Evolutionary conservation across 2,888 invertebrate genomes (phyloP).

Genomic region (Selenia dentaria): DNA sequence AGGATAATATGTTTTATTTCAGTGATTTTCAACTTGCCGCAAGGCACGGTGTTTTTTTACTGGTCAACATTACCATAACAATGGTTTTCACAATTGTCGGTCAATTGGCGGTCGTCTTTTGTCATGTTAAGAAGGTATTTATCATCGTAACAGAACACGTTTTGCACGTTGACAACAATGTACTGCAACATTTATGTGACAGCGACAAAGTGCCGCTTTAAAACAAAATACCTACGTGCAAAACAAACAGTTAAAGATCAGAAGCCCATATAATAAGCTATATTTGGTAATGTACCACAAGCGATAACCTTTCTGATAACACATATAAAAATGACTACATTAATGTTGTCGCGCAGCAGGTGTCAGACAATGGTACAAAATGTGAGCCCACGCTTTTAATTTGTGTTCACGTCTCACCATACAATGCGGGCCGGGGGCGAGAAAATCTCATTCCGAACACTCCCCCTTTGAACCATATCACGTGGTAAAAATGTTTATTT

Average conservation of each 20-base stretch:
- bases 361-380: slow-evolving; percentile 48
- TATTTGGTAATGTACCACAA: slow-evolving; percentile 29
- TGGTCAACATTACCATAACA: slow-evolving; percentile 61
- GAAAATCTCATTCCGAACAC: slow-evolving; percentile 44
- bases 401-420: slow-evolving; percentile 46
- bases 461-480: slow-evolving; percentile 40
- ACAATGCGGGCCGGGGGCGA: slow-evolving; percentile 52
- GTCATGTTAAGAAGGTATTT: slow-evolving; percentile 67
- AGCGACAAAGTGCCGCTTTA: slow-evolving; percentile 43
- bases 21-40: not conserved
- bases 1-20: not conserved
- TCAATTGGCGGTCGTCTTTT: slow-evolving; percentile 57
- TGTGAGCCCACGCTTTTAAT: slow-evolving; percentile 55
- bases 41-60: slow-evolving; percentile 9
- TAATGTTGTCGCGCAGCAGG: slow-evolving; percentile 42
- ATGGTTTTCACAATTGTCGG: slow-evolving; percentile 52
- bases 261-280: slow-evolving; percentile 27
- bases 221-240: slow-evolving; percentile 34
- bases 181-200: slow-evolving; percentile 42
- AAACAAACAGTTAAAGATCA: slow-evolving; percentile 29
- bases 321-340: slow-evolving; percentile 31
- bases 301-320: slow-evolving; percentile 56
- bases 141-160: slow-evolving; percentile 57
- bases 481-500: slow-evolving; percentile 8
- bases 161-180: slow-evolving; percentile 32